Percentiles rank a stretch among this genome's conserved stretches.
These are phyloP conservation scores for Coptotermes formosanus DNA, from an alignment of 1,140 invertebrate species.

Conservation along the genomic window DNA sequence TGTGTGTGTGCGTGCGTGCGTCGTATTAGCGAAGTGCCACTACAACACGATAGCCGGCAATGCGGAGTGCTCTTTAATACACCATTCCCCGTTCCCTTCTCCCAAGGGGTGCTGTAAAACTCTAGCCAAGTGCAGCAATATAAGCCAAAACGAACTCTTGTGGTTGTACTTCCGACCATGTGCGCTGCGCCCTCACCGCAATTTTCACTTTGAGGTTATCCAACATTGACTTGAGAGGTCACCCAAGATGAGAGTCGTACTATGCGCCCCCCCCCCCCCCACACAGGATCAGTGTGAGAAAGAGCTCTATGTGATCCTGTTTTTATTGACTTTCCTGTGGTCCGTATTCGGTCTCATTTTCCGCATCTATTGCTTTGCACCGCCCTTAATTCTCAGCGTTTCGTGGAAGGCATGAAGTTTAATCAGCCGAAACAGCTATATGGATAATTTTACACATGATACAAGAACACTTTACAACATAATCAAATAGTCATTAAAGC, in stretches of 20 bases:
- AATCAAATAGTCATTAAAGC: background rate
- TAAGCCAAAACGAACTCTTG: slow-evolving; percentile 7
- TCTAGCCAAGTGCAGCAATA: background rate
- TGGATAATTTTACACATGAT: background rate
- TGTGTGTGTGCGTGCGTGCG: background rate
- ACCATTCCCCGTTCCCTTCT: background rate
- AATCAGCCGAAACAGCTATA: background rate
- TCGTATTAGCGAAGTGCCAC: background rate
- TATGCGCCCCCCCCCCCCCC: background rate
- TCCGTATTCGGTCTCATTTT: background rate
- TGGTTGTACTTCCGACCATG: background rate
- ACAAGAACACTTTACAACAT: background rate
- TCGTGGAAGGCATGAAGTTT: background rate
- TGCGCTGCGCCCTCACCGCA: background rate
- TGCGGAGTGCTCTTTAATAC: background rate
- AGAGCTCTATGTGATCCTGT: background rate
- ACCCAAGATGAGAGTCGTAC: background rate
- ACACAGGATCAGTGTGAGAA: background rate
- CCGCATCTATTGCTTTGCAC: background rate
- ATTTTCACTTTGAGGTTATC: background rate
- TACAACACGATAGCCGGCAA: background rate
- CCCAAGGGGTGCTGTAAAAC: background rate
- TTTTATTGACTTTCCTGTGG: background rate
- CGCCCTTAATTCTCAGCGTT: background rate
- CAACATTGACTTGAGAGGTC: background rate